A percentile compares a stretch with the other conserved stretches of the same genome.
Evolutionary conservation across 1,140 invertebrate genomes (phyloP).

Genomic region (Adoxophyes honmai): DNA sequence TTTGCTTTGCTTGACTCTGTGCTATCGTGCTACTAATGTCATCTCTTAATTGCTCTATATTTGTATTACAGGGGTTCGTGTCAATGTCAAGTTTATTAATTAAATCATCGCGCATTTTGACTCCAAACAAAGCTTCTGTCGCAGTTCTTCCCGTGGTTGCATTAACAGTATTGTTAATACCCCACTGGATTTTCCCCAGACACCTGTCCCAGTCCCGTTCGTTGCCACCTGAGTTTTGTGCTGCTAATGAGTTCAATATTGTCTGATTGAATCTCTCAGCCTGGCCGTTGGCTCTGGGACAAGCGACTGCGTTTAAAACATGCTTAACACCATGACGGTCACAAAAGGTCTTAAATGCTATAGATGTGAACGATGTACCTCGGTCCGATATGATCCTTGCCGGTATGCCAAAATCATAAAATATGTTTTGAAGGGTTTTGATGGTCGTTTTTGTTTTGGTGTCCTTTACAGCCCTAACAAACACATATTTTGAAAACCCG

Average conservation of each 20-base stretch:
- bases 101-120: neutral
- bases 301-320: slow-evolving; percentile 15
- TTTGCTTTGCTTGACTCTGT: slow-evolving; percentile 1
- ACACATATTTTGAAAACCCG: too few species aligned
- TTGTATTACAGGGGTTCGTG: neutral
- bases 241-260: neutral
- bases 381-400: slow-evolving; percentile 13
- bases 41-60: neutral
- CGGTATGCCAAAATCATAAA: slow-evolving; percentile 7
- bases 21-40: neutral
- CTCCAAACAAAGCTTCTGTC: neutral
- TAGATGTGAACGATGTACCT: neutral
- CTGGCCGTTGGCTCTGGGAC: slow-evolving; percentile 17
- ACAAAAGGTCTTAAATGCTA: neutral
- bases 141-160: neutral
- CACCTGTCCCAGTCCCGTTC: slow-evolving; percentile 14
- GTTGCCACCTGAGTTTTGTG: slow-evolving; percentile 5
- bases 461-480: too few species aligned
- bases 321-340: neutral
- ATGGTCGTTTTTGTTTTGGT: too few species aligned
- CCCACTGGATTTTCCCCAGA: slow-evolving; percentile 14
- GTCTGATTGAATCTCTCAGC: slow-evolving; percentile 17
- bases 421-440: neutral
- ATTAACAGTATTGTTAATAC: slow-evolving; percentile 17
- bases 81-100: neutral